These are phyloP conservation scores for Atherix ibis DNA, from an alignment of 2,888 invertebrate genomes.

Conservation along the genomic window DNA sequence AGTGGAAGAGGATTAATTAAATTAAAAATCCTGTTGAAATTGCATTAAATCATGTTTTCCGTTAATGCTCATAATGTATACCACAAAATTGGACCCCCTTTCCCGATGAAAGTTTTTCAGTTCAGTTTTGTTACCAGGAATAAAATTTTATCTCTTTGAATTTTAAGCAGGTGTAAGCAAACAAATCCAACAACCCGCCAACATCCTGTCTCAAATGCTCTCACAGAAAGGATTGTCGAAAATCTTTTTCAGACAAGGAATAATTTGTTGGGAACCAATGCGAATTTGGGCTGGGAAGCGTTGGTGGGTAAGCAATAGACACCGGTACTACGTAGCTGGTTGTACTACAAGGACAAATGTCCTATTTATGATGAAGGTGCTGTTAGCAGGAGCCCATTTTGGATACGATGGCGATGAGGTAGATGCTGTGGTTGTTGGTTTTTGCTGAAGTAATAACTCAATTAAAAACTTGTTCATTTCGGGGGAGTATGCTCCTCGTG, in stretches of 20 bases:
- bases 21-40: constrained; percentile 9
- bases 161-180: constrained; percentile 9
- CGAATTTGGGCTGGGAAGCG: too few relatives aligned
- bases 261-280: too few relatives aligned
- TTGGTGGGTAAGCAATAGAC: too few relatives aligned
- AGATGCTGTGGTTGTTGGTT: constrained; percentile 9
- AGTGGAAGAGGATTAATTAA: constrained; percentile 7
- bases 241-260: too few relatives aligned
- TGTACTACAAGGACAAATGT: too few relatives aligned
- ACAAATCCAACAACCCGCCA: constrained; percentile 2
- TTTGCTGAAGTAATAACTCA: constrained; percentile 9
- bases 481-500: too few relatives aligned
- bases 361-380: too few relatives aligned
- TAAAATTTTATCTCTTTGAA: constrained; percentile 9
- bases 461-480: constrained; percentile 10
- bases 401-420: constrained; percentile 2
- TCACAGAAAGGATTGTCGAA: too few relatives aligned
- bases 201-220: neutral
- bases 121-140: constrained; percentile 4
- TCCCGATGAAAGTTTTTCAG: constrained; percentile 1
- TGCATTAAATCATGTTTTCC: constrained; percentile 9
- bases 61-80: constrained; percentile 8
- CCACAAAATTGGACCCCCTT: constrained; percentile 1
- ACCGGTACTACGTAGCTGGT: too few relatives aligned
- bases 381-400: too few relatives aligned